Conservation (phyloP, 2,888 invertebrate genomes). For the Dyspetes luteomarginatus region DNA sequence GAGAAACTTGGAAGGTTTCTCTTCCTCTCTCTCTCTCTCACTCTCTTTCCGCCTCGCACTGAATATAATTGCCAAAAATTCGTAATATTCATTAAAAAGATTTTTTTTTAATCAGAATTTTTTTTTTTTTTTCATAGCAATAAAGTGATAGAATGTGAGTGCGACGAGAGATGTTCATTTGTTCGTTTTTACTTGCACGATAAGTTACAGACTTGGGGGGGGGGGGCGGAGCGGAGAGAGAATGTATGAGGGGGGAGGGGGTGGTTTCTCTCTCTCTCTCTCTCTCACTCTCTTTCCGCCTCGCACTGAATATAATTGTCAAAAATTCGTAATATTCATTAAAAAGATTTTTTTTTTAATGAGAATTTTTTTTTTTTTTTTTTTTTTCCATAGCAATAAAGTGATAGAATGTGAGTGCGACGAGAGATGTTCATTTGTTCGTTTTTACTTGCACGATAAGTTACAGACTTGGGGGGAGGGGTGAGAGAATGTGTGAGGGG, state of each 20-base stretch:
- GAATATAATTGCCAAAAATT: constrained; percentile 42
- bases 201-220: too few species aligned
- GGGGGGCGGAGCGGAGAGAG: too few species aligned
- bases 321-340: constrained; percentile 38
- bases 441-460: not conserved
- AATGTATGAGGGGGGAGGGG: too few species aligned
- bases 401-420: not conserved
- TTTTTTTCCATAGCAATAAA: not conserved
- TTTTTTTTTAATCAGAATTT: not conserved
- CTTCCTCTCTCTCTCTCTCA: constrained; percentile 1
- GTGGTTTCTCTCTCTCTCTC: constrained; percentile 9
- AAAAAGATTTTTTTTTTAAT: not conserved
- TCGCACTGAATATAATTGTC: constrained; percentile 28
- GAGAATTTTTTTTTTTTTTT: not conserved
- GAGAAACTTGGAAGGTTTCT: constrained; percentile 48
- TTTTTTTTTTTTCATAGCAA: not conserved
- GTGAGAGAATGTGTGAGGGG: too few species aligned
- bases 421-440: not conserved
- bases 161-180: not conserved
- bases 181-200: not conserved
- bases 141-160: not conserved
- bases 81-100: constrained; percentile 25
- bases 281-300: not conserved
- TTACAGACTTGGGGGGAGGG: too few species aligned
- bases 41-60: not conserved